Evolutionary conservation across 2,113 vertebrate species (phyloP), one percentile per base, ranked within the genome.

Genomic region (Rhinopomastus cyanomelas): DNA sequence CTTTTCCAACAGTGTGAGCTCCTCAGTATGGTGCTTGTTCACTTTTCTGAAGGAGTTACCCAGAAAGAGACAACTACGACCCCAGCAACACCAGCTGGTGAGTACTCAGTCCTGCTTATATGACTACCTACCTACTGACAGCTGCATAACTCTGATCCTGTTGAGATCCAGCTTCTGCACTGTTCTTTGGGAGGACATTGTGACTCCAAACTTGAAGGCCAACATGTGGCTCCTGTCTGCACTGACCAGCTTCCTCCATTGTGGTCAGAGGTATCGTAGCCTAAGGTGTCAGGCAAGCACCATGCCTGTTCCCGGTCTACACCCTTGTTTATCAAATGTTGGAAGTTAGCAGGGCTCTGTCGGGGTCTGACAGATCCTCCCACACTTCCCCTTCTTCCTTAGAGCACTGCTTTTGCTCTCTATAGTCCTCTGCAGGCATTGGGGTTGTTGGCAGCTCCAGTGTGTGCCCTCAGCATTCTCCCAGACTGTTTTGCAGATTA

Each of bases 401-500:
- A 0, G 1, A 75, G 65, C 16, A 8, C 9, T 5, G 30, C 25
- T 60, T 72, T 61, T 64, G 36, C 53, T 71, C n/a, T 7, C 20
- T 8, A 3, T 4, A 9, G 29, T 5, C 22, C 12, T 89, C 23
- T n/a, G 34, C 34, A 52, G 34, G 67, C 1, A 3, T 23, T 1
- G 6, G 60, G 15, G 8, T 9, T 48, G 29, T 49, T 84, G 69
- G 73, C 59, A 66, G 51, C 34, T 56, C 8, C 3, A 3, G 34
- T 52, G 27, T 73, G 23, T 67, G 73, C 53, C 80, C 65, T 91
- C 77, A 65, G 66, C 42, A 0, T 76, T 81, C 62, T 92, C 72
- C 57, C 74, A 68, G 84, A 65, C 81, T 52, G 65, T 74, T 81
- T 44, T 51, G n/a, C 66, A 88, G 90, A 85, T 95, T 68, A 84